These are phyloP conservation scores for Dicaeum eximium DNA, from an alignment of 2,113 vertebrate species.

Conservation along the genomic window DNA sequence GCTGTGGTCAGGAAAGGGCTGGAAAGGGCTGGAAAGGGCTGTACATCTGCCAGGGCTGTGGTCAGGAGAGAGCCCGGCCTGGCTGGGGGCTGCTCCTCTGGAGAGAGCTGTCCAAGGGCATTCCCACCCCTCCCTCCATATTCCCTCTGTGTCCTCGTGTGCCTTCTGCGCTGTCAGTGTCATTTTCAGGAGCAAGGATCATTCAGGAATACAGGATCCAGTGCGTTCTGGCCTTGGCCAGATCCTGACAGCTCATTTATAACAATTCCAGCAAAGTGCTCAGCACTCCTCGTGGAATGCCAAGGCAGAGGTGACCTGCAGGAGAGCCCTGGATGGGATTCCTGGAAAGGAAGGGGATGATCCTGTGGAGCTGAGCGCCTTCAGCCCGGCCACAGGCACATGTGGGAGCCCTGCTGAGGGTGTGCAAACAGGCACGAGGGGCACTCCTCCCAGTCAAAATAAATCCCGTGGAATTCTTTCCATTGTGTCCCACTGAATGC, in stretches of 20 bases:
- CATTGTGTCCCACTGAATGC: conserved; percentile 49
- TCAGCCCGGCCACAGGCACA: background rate
- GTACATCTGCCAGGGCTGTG: background rate
- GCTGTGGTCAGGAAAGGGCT: background rate
- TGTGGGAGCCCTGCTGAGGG: background rate
- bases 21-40: background rate
- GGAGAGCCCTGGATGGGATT: background rate
- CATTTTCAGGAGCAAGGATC: background rate
- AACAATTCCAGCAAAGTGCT: background rate
- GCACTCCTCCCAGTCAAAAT: conserved; percentile 3
- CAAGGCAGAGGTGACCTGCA: background rate
- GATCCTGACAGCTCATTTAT: background rate
- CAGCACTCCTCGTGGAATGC: background rate
- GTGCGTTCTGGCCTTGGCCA: background rate
- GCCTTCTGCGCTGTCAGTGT: rapidly evolving
- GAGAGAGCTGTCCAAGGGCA: background rate
- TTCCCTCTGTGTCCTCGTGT: rapidly evolving
- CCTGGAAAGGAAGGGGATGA: background rate
- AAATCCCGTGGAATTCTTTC: conserved; percentile 50
- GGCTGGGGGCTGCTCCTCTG: background rate
- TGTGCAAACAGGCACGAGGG: conserved; percentile 11
- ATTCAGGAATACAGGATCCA: background rate
- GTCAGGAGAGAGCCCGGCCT: background rate
- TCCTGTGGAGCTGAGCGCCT: background rate
- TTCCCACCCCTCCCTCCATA: background rate